phyloP scores from a whole-genome alignment of 2,888 invertebrate species.

The Alcis repandata region DNA sequence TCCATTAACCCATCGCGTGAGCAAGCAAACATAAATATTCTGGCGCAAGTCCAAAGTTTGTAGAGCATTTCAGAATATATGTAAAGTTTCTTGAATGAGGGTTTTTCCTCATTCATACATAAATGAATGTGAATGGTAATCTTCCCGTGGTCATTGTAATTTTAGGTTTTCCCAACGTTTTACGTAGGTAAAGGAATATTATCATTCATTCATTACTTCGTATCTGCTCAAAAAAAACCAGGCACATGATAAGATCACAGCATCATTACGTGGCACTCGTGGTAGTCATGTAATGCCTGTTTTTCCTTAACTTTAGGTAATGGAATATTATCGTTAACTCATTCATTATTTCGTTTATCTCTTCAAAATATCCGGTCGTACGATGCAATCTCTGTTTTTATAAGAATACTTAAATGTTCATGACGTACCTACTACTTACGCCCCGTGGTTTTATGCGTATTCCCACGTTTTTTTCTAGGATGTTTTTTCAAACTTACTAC shows the following conservation, averaged over 20 bases:
- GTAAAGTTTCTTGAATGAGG: constrained; percentile 36
- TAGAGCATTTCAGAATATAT: constrained; percentile 28
- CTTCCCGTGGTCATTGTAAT: constrained; percentile 14
- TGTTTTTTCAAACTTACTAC: background rate
- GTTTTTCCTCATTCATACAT: constrained; percentile 37
- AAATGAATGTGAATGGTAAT: constrained; percentile 30
- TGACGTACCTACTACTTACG: background rate
- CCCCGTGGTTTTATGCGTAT: background rate
- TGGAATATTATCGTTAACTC: background rate
- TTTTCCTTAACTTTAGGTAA: constrained; percentile 7
- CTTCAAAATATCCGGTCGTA: constrained; percentile 30
- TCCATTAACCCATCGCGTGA: constrained; percentile 22
- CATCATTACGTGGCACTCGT: background rate
- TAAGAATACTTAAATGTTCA: background rate
- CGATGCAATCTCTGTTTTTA: constrained; percentile 18
- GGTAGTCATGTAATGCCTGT: background rate
- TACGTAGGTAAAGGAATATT: background rate
- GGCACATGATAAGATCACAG: background rate
- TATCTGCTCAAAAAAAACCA: constrained; percentile 9
- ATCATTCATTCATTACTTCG: constrained; percentile 19
- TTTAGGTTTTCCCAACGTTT: constrained; percentile 18
- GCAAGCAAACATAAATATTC: constrained; percentile 27
- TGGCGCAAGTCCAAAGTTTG: constrained; percentile 36
- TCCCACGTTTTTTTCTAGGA: background rate
- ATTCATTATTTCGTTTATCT: constrained; percentile 11